These are phyloP conservation scores for Hydrozoanthus gracilis DNA, from an alignment of 92 coral and sea anemone species.

Conservation along the genomic window DNA sequence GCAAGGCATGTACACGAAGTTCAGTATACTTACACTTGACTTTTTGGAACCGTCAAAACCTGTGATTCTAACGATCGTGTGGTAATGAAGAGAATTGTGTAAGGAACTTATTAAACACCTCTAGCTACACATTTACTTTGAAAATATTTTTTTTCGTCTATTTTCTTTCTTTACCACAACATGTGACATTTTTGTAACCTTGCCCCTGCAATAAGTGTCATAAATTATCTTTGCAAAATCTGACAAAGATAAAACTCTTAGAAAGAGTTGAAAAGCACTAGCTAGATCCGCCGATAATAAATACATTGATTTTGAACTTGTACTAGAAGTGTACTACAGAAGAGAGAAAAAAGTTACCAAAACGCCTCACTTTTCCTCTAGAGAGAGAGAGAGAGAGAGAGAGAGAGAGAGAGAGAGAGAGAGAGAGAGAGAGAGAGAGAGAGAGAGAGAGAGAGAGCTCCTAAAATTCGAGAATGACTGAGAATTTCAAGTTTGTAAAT, in stretches of 20 bases:
- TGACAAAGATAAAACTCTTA: neutral
- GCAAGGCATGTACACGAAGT: slow-evolving; percentile 7
- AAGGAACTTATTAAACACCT: neutral
- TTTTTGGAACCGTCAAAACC: slow-evolving; percentile 2
- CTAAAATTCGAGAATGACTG: too few species aligned
- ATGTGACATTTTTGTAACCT: slow-evolving; percentile 16
- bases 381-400: slow-evolving; percentile 39
- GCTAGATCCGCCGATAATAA: neutral
- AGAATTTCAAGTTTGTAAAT: too few species aligned
- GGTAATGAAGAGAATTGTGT: neutral
- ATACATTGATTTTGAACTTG: neutral
- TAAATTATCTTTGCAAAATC: neutral
- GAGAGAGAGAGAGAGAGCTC: neutral
- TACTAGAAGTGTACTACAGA: neutral
- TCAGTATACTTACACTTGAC: neutral
- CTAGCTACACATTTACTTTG: neutral
- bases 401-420: slow-evolving; percentile 18
- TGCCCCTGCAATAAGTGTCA: neutral
- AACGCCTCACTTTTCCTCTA: slow-evolving; percentile 13
- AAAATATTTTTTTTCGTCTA: neutral
- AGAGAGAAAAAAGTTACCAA: slow-evolving; percentile 25
- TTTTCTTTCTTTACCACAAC: neutral
- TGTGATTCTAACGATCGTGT: neutral
- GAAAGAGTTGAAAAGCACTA: neutral
- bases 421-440: neutral